phyloP scores from a whole-genome alignment of 2,113 vertebrate genomes.

The Nyctibius bracteatus region DNA sequence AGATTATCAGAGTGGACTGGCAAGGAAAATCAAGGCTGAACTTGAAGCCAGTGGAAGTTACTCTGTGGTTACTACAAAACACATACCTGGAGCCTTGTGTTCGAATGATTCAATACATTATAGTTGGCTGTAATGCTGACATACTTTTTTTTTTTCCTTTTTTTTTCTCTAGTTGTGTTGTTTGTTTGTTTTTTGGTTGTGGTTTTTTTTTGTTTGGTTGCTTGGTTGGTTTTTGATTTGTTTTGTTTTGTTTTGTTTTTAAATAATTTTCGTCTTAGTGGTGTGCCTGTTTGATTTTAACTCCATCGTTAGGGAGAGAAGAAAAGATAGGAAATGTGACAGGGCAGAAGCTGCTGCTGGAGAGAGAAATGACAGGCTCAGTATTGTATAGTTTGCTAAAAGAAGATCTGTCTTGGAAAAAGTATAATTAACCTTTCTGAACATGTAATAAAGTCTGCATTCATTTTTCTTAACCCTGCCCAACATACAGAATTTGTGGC shows the following conservation, averaged over 20 bases:
- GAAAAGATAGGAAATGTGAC: neutral
- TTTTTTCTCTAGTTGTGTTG: neutral
- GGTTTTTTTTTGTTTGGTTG: neutral
- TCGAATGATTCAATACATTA: neutral
- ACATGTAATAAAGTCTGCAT: neutral
- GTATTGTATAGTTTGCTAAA: neutral
- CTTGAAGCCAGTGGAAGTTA: neutral
- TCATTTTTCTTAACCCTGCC: neutral
- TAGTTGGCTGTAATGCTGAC: accelerated
- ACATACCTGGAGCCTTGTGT: neutral
- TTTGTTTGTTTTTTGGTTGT: too few relatives aligned
- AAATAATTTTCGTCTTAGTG: neutral
- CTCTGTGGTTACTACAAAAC: neutral
- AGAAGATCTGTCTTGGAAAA: neutral
- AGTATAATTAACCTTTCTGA: neutral
- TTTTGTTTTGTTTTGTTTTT: neutral
- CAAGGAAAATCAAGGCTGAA: neutral
- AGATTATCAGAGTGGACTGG: neutral
- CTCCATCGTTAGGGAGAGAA: neutral
- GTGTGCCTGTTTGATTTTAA: neutral
- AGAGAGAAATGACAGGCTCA: neutral
- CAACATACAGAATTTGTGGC: neutral
- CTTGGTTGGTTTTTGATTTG: neutral
- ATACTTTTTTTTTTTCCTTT: accelerated
- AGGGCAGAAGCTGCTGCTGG: neutral